Percentiles rank a stretch among this genome's conserved stretches.
Evolutionary conservation across 2,113 vertebrate genomes (phyloP).

Genomic region (Dryoscopus gambensis): DNA sequence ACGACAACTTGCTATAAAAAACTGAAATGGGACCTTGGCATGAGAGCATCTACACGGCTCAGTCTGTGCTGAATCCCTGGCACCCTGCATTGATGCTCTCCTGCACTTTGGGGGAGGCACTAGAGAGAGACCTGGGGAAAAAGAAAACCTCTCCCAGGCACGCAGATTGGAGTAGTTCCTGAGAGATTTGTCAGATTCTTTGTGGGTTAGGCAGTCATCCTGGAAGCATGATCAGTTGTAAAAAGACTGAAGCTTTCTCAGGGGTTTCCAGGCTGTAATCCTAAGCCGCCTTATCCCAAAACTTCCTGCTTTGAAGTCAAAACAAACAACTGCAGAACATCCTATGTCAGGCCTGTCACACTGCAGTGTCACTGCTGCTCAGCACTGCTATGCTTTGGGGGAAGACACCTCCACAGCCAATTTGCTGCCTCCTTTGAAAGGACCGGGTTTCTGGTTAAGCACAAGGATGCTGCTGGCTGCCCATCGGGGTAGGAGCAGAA

Average conservation of each 20-base stretch:
- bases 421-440: not conserved
- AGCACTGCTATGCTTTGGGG: not conserved
- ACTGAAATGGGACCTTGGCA: not conserved
- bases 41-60: not conserved
- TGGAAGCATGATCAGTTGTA: not conserved
- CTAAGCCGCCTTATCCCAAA: not conserved
- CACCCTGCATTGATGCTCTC: not conserved
- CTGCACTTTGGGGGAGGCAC: not conserved
- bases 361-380: not conserved
- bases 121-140: not conserved
- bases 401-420: not conserved
- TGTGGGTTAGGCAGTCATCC: not conserved
- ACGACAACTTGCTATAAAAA: not conserved
- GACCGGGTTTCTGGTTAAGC: not conserved
- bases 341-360: not conserved
- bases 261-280: not conserved
- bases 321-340: not conserved
- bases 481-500: not conserved
- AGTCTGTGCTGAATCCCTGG: not conserved
- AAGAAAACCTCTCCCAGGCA: not conserved
- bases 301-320: not conserved
- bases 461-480: not conserved
- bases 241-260: not conserved
- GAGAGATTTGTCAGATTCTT: not conserved
- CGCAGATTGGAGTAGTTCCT: not conserved